Evolutionary conservation across 1,140 invertebrate genomes (phyloP).

Genomic region (Heliconius hermathena): DNA sequence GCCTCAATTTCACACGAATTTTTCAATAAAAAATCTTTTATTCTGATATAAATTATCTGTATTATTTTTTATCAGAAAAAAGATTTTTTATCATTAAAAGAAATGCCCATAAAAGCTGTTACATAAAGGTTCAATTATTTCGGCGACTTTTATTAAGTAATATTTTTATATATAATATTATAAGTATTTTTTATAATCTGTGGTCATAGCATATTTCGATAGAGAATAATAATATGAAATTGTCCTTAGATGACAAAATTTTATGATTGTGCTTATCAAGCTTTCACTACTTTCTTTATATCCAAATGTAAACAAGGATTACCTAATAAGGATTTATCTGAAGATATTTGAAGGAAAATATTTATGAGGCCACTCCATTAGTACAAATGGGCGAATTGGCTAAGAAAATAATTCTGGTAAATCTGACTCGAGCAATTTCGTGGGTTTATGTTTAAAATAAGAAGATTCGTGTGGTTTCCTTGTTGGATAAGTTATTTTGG

Average conservation of each 20-base stretch:
- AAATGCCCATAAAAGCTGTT: too few relatives aligned
- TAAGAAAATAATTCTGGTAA: constrained; percentile 44
- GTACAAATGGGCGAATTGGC: constrained; percentile 40
- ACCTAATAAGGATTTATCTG: constrained; percentile 39
- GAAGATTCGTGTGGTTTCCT: constrained; percentile 22
- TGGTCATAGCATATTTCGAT: neutral
- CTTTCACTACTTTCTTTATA: neutral
- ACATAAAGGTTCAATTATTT: too few relatives aligned
- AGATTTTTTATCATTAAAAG: too few relatives aligned
- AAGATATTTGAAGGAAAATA: constrained; percentile 36
- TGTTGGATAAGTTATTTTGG: constrained; percentile 17
- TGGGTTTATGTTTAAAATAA: constrained; percentile 35
- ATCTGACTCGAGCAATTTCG: constrained; percentile 32
- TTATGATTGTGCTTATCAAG: neutral
- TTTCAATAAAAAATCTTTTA: too few relatives aligned
- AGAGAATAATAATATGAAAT: neutral
- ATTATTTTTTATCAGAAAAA: neutral
- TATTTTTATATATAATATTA: too few relatives aligned
- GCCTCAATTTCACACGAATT: too few relatives aligned
- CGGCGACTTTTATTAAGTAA: too few relatives aligned
- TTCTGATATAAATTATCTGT: too few relatives aligned
- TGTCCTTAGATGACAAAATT: neutral
- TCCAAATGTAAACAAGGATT: constrained; percentile 33
- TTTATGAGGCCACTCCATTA: constrained; percentile 42
- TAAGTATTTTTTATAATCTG: too few relatives aligned